Evolutionary conservation across 2,797 vertebrate genomes (phyloP), one percentile per base, ranked within the genome.

Genomic region (Arremon aurantiirostris): DNA sequence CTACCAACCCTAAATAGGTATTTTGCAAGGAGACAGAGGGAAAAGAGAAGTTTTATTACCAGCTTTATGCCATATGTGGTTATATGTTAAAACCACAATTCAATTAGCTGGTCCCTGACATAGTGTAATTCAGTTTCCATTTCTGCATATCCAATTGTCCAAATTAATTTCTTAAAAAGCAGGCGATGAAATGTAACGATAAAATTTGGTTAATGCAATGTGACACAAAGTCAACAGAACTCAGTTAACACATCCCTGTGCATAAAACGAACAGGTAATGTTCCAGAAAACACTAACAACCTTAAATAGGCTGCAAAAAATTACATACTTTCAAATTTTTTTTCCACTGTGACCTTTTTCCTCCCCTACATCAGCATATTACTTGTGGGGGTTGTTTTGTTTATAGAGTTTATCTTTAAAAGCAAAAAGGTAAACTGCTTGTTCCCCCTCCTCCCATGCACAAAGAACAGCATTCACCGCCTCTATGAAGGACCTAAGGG

Each of bases 381-480:
- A 85, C 14, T 24, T 82, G 59, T 11, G 37, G 10, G n/a, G 4
- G 1, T 44, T 60, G 28, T 44, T 90, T 77, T 84, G 14, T 60
- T 91, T 93, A 76, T 39, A 18, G 86, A 63, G 19, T 64, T 61
- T 75, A 70, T 22, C 90, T 92, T 91, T 49, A 71, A 77, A 95
- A 96, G 39, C 37, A 84, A 70, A 90, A 83, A 73, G 75, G 75
- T 83, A 83, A 95, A 88, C 4, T 66, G 56, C 52, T 89, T 28
- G 50, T 64, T 90, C 64, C 92, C 79, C 23, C 78, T 63, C 39
- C 35, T 75, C n/a, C 75, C 75, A 24, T 47, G 73, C 12, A 68
- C 35, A 93, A 88, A 96, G 68, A 66, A 64, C n/a, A 47, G 55
- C 73, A 89, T 63, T 91, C 83, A 83, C 37, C 68, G 52, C n/a